Conservation (phyloP, 53 echinoderm and acorn worm species). For the Patiria pectinifera region DNA sequence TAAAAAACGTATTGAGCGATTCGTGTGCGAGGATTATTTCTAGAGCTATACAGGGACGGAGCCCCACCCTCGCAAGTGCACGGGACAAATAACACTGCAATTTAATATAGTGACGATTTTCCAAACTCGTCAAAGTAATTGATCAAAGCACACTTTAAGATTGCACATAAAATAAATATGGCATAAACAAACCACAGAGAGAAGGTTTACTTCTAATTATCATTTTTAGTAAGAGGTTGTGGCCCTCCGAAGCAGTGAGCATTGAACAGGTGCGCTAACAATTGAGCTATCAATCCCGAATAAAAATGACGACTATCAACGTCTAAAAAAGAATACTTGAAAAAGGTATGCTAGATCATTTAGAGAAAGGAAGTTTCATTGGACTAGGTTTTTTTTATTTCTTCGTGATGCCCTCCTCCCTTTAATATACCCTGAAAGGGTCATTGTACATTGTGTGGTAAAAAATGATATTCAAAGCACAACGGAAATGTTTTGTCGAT, state of each 20-base stretch:
- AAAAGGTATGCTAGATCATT: too few relatives aligned
- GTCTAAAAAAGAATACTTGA: too few relatives aligned
- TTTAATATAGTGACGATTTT: neutral
- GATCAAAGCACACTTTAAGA: neutral
- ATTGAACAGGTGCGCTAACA: too few relatives aligned
- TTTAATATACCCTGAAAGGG: neutral
- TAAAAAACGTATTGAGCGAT: conserved; percentile 22
- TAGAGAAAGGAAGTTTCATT: too few relatives aligned
- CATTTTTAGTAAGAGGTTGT: too few relatives aligned
- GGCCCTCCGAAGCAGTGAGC: too few relatives aligned
- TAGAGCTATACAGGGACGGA: neutral
- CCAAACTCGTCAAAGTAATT: neutral
- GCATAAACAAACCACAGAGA: too few relatives aligned
- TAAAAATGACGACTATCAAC: too few relatives aligned
- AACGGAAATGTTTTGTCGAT: neutral
- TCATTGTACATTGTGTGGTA: neutral
- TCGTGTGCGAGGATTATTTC: conserved; percentile 29
- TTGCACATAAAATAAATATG: neutral
- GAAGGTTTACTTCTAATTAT: too few relatives aligned
- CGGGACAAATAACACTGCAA: neutral
- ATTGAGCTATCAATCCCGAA: too few relatives aligned
- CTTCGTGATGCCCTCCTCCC: neutral
- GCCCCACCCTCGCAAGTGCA: conserved; percentile 28
- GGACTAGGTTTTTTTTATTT: neutral
- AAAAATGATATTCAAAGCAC: neutral